Evolutionary conservation across 1,140 invertebrate genomes (phyloP), one percentile per base, ranked within the genome.

Genomic region (Camponotus vicinus): DNA sequence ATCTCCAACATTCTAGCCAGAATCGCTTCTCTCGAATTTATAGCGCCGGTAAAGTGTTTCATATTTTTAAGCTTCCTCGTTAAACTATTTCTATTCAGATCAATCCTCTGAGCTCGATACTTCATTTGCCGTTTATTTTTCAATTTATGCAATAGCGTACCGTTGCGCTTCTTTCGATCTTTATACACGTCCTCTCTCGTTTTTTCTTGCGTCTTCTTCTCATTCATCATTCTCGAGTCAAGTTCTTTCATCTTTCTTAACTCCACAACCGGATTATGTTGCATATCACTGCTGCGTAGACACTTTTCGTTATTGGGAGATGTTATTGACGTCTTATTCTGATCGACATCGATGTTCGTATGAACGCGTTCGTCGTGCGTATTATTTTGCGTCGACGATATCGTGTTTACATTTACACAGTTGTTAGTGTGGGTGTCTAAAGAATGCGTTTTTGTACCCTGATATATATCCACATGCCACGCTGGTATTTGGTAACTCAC

Each of bases 1-100:
- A 95, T 95, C 45, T 95, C 92, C 2, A 94, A 91, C 92, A 95
- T 94, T 77, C 94, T 93, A 0, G 91, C 77, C 83, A 95, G 88
- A 3, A 95, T 92, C 2, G 21, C 40, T n/a, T 90, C 89, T 7
- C 59, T 83, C 7, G 66, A 27, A 27, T 27, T 27, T 27, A 27
- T 1, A 27, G 27, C 63, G 4, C 4, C 66, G 0, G 7, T 40
- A n/a, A 27, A 61, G 8, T 3, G 6, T 45, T 9, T 86, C 61
- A 40, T 55, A 18, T 21, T 40, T 11, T 15, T 77, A 0, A 37
- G 57, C 3, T 42, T 80, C 45, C 3, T 85, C 34, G 9, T 34
- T n/a, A 11, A 13, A 3, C 9, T 71, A 21, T 18, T 61, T 2
- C 40, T 80, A 0, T 18, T 71, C 0, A 45, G 37, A 67, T 40